Evolutionary conservation across 2,888 invertebrate genomes (phyloP), one percentile per base, ranked within the genome.

Genomic region (Leptinotarsa tumamoca): DNA sequence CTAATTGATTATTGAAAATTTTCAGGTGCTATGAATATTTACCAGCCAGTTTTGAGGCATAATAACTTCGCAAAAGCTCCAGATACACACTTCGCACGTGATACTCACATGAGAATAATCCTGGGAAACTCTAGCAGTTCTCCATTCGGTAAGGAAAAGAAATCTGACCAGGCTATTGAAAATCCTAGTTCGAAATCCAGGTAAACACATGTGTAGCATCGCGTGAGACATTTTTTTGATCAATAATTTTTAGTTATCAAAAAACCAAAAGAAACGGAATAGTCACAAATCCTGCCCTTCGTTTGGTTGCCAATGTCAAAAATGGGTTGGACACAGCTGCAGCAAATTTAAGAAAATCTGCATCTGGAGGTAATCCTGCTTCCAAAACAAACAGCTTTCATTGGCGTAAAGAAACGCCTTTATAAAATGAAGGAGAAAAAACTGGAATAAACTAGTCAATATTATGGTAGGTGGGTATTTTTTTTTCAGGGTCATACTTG

Each of bases 101-200:
- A 96, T 86, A 96, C 96, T 0, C 96, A 96, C 85, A 96, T 96
- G 96, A 90, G 96, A 79, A 96, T 96, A 80, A 96, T 96, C 82
- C 89, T 96, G 79, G 88, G 88, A 18, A 88, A 88, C 76, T 85
- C 87, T 18, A 82, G 85, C 71, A 83, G 82, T 74, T 83, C 84
- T 3, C 82, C 82, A 4, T 82, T 83, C 67, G 81, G 83, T 43
- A 86, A 87, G 54, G 87, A 87, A 63, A 86, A 87, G 75, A 87
- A 87, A 75, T 75, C 73, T 18, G 84, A 84, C 3, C 77, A 80
- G 13, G 74, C 79, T 66, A 78, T 79, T 43, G 83, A 83, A 14
- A 83, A 83, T 68, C 81, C 81, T 61, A 85, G 84, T 77, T 78
- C 81, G 15, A 85, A 86, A 81, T 84, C 85, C 73, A 85, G 84